Conservation (phyloP, 2,797 vertebrate species). For the Diplodus puntazzo region DNA sequence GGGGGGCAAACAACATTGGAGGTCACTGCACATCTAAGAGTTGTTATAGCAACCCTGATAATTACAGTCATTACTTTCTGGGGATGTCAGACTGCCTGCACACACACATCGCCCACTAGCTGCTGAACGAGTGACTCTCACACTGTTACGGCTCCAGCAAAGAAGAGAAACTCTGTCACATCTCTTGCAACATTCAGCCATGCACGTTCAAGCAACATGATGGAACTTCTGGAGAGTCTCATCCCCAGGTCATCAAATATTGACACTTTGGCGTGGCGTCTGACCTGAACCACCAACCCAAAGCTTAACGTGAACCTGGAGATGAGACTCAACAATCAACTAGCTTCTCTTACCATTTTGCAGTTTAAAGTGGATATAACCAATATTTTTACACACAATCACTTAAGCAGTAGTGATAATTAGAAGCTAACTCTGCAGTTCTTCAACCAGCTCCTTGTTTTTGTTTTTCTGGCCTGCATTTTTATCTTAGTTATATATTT, state of each 20-base stretch:
- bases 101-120: constrained; percentile 37
- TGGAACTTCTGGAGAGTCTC: too few relatives aligned
- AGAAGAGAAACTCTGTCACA: constrained; percentile 10
- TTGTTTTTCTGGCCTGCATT: not conserved
- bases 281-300: too few relatives aligned
- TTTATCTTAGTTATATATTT: not conserved
- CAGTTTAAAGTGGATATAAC: not conserved
- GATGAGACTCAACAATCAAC: too few relatives aligned
- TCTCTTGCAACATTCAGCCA: not conserved
- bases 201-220: not conserved
- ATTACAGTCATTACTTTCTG: constrained; percentile 81
- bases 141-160: constrained; percentile 18
- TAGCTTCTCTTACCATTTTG: not conserved
- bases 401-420: not conserved
- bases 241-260: too few relatives aligned
- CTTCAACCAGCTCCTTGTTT: not conserved
- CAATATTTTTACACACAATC: not conserved
- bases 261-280: not conserved
- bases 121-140: constrained; percentile 10
- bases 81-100: constrained; percentile 54
- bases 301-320: too few relatives aligned
- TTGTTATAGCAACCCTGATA: constrained; percentile 83
- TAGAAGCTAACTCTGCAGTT: not conserved
- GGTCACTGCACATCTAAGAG: constrained; percentile 60
- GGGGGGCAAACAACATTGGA: constrained; percentile 26